These are phyloP conservation scores for Mastacembelus armatus DNA, from an alignment of 2,797 vertebrate genomes.

Conservation along the genomic window DNA sequence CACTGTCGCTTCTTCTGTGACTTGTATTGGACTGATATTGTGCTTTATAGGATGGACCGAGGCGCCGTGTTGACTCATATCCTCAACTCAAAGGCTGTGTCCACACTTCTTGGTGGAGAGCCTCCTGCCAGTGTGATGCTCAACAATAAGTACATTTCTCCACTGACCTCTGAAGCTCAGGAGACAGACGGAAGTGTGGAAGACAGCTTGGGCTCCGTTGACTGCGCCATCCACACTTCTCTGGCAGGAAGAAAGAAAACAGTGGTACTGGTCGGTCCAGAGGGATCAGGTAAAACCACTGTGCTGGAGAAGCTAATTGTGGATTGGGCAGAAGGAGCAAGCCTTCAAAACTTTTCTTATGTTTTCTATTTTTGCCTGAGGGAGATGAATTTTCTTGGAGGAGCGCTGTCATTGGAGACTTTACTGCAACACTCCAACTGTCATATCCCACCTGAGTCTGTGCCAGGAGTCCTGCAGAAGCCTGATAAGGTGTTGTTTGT, in stretches of 20 bases:
- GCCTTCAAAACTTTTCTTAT: slow-evolving; percentile 71
- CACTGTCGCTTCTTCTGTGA: not conserved
- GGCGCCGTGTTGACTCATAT: slow-evolving; percentile 37
- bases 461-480: slow-evolving; percentile 49
- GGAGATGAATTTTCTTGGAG: slow-evolving; percentile 51
- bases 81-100: slow-evolving; percentile 36
- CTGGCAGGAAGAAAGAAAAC: slow-evolving; percentile 38
- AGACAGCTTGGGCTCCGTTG: slow-evolving; percentile 16
- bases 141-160: slow-evolving; percentile 61
- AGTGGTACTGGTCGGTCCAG: slow-evolving; percentile 74
- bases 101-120: slow-evolving; percentile 72
- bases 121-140: slow-evolving; percentile 58
- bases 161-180: slow-evolving; percentile 14
- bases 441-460: slow-evolving; percentile 36
- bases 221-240: slow-evolving; percentile 52
- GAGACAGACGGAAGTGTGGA: not conserved
- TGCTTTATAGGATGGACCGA: slow-evolving; percentile 68
- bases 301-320: slow-evolving; percentile 77
- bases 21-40: not conserved
- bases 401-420: slow-evolving; percentile 63
- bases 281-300: slow-evolving; percentile 83
- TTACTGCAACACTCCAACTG: slow-evolving; percentile 59
- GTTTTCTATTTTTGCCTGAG: slow-evolving; percentile 75
- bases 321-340: slow-evolving; percentile 74
- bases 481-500: slow-evolving; percentile 78